Percentiles rank a stretch among this genome's conserved stretches.
phyloP scores from a whole-genome alignment of 2,797 vertebrate genomes.

The Cyprinodon diabolis region DNA sequence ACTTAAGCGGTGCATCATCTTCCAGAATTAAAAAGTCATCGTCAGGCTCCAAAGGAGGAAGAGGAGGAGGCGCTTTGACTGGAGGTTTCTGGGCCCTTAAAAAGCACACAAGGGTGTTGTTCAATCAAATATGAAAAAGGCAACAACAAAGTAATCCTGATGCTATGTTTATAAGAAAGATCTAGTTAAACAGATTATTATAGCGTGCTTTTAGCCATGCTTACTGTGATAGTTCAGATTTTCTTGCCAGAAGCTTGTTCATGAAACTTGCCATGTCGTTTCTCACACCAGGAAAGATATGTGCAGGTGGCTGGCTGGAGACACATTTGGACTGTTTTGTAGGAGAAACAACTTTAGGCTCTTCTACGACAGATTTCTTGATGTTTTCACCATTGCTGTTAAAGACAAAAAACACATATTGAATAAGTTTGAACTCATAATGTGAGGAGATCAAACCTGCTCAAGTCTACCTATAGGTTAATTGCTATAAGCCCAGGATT shows the following conservation, averaged over 20 bases:
- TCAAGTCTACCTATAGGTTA: too few species aligned
- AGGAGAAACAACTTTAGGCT: not conserved
- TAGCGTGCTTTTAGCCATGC: constrained; percentile 17
- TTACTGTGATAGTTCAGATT: constrained; percentile 61
- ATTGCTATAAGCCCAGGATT: too few species aligned
- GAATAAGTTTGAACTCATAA: not conserved
- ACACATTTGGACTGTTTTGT: not conserved
- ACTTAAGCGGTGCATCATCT: constrained; percentile 59
- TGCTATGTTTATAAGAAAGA: not conserved
- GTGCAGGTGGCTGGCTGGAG: not conserved
- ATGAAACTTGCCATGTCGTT: constrained; percentile 62
- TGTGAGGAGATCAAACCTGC: not conserved
- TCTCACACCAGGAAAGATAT: not conserved
- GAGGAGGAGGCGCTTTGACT: constrained; percentile 37
- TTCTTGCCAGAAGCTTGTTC: constrained; percentile 57
- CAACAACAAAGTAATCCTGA: not conserved
- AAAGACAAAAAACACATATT: not conserved
- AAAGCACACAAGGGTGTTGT: not conserved
- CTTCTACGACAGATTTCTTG: not conserved
- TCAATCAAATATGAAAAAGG: not conserved
- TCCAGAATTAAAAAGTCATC: constrained; percentile 82
- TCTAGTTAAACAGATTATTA: not conserved
- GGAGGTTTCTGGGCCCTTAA: constrained; percentile 52
- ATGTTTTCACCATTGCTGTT: constrained; percentile 16
- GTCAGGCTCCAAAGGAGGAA: constrained; percentile 55